Percentiles rank a stretch among this genome's conserved stretches.
Evolutionary conservation across 2,797 vertebrate species (phyloP).

Genomic region (Hafferia zeledoni): DNA sequence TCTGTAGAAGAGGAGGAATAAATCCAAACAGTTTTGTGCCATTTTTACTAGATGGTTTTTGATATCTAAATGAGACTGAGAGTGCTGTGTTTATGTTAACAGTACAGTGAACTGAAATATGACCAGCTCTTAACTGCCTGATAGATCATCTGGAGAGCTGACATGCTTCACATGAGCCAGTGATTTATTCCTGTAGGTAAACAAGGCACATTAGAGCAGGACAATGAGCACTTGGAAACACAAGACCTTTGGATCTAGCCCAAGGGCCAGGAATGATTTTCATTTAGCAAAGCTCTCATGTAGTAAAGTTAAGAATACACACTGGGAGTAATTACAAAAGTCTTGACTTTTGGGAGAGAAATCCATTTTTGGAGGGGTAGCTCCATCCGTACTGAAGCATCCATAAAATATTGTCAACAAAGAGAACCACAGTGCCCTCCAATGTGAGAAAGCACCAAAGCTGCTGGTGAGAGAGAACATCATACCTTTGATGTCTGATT

Average conservation of each 20-base stretch:
- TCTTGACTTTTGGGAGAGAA: accelerated
- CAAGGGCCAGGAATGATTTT: neutral
- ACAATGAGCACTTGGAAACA: constrained; percentile 6
- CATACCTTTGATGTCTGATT: neutral
- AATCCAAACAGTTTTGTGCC: neutral
- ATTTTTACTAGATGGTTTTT: neutral
- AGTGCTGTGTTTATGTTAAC: neutral
- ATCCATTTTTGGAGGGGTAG: neutral
- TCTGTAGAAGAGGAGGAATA: neutral
- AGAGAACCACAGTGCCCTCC: neutral
- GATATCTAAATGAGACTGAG: neutral
- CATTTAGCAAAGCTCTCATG: neutral
- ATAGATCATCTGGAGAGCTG: neutral
- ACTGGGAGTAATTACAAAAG: neutral
- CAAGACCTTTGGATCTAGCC: neutral
- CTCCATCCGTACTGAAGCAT: neutral
- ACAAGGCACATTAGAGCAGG: neutral
- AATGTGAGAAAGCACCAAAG: neutral
- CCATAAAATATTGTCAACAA: neutral
- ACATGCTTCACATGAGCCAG: neutral
- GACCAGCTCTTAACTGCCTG: neutral
- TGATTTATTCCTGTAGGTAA: constrained; percentile 12
- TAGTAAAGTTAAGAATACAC: neutral
- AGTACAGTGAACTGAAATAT: constrained; percentile 16
- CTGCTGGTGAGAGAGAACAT: neutral